Percentiles rank a stretch among this genome's conserved stretches.
Evolutionary conservation across 2,113 vertebrate genomes (phyloP).

Genomic region (Bagarius yarrelli): DNA sequence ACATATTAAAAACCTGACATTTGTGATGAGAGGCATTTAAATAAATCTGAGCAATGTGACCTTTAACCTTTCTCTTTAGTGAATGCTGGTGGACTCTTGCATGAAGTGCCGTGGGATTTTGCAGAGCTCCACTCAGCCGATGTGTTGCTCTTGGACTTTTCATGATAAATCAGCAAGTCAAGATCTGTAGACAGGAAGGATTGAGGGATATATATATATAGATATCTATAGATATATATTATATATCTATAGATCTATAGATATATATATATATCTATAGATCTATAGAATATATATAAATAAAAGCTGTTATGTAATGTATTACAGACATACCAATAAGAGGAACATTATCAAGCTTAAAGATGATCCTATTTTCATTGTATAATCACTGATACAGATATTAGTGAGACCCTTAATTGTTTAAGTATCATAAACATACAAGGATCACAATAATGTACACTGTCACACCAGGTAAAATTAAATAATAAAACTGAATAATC

Average conservation of each 20-base stretch:
- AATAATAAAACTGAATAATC: background rate
- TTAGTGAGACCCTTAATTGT: background rate
- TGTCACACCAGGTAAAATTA: background rate
- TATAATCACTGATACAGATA: too few species aligned
- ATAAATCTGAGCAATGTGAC: background rate
- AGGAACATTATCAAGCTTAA: background rate
- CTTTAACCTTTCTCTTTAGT: conserved; percentile 67
- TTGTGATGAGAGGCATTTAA: background rate
- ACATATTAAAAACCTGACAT: background rate
- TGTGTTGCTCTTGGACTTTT: conserved; percentile 54
- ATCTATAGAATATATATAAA: too few species aligned
- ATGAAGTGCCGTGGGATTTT: background rate
- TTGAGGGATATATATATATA: too few species aligned
- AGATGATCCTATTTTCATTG: background rate
- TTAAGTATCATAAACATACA: background rate
- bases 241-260: too few species aligned
- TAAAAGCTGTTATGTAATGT: background rate
- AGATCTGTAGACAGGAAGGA: conserved; percentile 58
- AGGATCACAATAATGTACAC: background rate
- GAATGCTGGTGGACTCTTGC: conserved; percentile 61
- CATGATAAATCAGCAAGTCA: conserved; percentile 64
- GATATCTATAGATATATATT: too few species aligned
- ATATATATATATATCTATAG: too few species aligned
- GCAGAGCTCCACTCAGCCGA: conserved; percentile 47
- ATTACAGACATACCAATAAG: background rate